Evolutionary conservation across 2,113 vertebrate species (phyloP).

Genomic region (Gorsachius goisagi): DNA sequence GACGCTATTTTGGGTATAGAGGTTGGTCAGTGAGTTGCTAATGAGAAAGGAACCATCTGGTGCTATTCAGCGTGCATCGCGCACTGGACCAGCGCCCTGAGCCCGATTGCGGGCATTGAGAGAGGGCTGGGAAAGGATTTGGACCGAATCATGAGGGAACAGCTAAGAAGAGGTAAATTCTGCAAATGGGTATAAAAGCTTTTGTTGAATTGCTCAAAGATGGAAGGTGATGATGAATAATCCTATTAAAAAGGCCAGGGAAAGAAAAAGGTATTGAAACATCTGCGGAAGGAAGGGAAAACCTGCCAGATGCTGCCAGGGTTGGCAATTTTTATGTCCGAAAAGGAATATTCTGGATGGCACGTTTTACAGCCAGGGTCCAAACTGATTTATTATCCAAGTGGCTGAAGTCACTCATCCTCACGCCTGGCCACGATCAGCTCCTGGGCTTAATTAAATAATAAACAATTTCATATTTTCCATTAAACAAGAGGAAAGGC

Average conservation of each 20-base stretch:
- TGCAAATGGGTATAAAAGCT: not conserved
- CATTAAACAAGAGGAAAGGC: not conserved
- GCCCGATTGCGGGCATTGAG: fast-evolving
- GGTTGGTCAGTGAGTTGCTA: not conserved
- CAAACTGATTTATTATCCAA: not conserved
- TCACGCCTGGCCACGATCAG: not conserved
- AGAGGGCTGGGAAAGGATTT: not conserved
- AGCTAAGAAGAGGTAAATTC: not conserved
- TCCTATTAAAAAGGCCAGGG: not conserved
- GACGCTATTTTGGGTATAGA: not conserved
- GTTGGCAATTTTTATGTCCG: too few relatives aligned
- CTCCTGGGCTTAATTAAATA: not conserved
- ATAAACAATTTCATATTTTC: not conserved
- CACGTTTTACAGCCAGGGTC: not conserved
- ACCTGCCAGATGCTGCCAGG: not conserved
- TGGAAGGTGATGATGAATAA: not conserved
- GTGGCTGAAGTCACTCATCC: not conserved
- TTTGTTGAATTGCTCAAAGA: not conserved
- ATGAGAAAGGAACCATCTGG: not conserved
- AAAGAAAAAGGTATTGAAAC: not conserved
- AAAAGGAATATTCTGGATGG: not conserved
- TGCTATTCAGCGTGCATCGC: not conserved
- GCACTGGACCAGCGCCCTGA: not conserved
- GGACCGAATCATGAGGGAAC: not conserved
- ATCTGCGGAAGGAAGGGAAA: not conserved